Evolutionary conservation across 2,888 invertebrate species (phyloP), one percentile per base, ranked within the genome.

Genomic region (Arge pagana): DNA sequence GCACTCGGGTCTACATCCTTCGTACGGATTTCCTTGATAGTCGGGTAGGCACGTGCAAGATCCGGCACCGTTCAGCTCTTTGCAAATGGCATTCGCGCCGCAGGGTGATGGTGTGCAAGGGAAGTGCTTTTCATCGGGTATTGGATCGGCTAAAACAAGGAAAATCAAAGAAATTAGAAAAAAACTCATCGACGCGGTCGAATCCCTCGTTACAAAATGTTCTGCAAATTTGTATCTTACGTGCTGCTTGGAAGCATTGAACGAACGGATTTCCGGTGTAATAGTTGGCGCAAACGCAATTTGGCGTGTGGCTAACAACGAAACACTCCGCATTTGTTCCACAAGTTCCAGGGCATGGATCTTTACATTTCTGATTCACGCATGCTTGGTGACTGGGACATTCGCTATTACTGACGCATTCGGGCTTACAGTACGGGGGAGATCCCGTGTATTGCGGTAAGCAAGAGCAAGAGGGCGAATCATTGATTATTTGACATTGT

Each of bases 91-190:
- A 74, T 91, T 91, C 40, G 85, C 81, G 57, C 91, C 91, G 76
- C 92, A 92, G 50, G 91, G 90, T 55, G 88, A 86, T 59, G 86
- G 86, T 70, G 86, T 81, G 74, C 90, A 90, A 63, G 89, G 90
- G 78, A 81, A 79, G 21, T 42, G 50, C 4, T 24, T 26, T 4
- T 43, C 50, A 1, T 40, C 54, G 7, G 57, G 56, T 13, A 49
- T 48, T 24, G 58, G 60, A 28, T 60, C 58, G 53, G 45, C 63
- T 63, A 58, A 35, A 60, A 54, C 48, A 40, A 3, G 39, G 31
- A 28, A 36, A 43, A 43, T 10, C 13, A 33, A 16, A 48, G 24
- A 35, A 45, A n/a, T n/a, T n/a, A n/a, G n/a, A n/a, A n/a, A n/a
- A n/a, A n/a, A n/a, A n/a, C n/a, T n/a, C n/a, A n/a, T n/a, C n/a